Conservation (phyloP, 2,113 vertebrate genomes). For the Sarotherodon lohbergeri region DNA sequence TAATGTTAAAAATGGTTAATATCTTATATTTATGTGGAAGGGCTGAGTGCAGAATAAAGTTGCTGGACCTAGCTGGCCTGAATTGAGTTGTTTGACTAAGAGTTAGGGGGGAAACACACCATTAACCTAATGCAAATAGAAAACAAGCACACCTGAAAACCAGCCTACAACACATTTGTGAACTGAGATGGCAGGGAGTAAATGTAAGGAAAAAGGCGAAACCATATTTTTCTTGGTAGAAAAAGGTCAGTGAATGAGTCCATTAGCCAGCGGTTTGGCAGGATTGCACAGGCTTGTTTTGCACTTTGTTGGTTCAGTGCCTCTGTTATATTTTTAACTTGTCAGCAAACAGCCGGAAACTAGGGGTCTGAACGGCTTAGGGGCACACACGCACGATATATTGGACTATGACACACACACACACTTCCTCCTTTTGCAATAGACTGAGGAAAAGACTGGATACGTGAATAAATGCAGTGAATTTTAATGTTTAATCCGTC, state of each 20-base stretch:
- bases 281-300: not conserved
- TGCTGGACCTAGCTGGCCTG: not conserved
- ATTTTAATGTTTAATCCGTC: not conserved
- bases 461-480: not conserved
- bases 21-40: not conserved
- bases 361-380: not conserved
- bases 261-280: not conserved
- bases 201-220: not conserved
- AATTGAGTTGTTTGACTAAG: not conserved
- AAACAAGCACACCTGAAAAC: not conserved
- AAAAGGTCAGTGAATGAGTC: not conserved
- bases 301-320: not conserved
- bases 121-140: not conserved
- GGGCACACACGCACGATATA: not conserved
- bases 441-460: not conserved
- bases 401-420: not conserved
- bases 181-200: not conserved
- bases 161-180: not conserved
- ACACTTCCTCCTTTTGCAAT: not conserved
- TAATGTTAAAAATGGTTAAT: not conserved
- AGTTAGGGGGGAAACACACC: not conserved
- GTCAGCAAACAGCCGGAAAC: conserved; percentile 28
- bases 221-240: not conserved
- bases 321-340: conserved; percentile 31
- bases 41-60: not conserved